A percentile compares a stretch with the other conserved stretches of the same genome.
These are phyloP conservation scores for Venustaconcha ellipsiformis DNA, from an alignment of 1,140 invertebrate species.

Conservation along the genomic window DNA sequence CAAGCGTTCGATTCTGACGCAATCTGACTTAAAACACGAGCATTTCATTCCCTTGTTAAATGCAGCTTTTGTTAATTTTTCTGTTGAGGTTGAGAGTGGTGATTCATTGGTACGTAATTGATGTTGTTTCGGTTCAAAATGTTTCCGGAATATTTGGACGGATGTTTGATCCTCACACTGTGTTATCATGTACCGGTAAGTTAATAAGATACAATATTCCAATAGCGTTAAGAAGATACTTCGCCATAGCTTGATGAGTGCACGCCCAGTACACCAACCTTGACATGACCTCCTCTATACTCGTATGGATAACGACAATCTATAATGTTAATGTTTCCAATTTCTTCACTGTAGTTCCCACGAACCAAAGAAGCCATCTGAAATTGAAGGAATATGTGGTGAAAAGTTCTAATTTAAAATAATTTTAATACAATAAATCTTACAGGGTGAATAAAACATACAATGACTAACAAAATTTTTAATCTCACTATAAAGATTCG, in stretches of 20 bases:
- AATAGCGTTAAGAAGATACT: background rate
- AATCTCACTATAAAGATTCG: too few relatives aligned
- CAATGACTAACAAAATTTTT: too few relatives aligned
- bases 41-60: too few relatives aligned
- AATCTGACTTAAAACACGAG: too few relatives aligned
- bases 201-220: background rate
- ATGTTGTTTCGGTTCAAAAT: too few relatives aligned
- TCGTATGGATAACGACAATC: conserved; percentile 14
- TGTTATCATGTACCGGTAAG: background rate
- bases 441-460: too few relatives aligned
- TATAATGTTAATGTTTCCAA: conserved; percentile 6
- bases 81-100: too few relatives aligned
- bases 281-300: conserved; percentile 3
- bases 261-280: background rate
- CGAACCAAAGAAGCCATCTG: conserved; percentile 44
- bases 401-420: too few relatives aligned
- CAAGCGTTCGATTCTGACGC: too few relatives aligned
- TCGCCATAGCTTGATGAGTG: background rate
- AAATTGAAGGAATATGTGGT: background rate
- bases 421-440: too few relatives aligned
- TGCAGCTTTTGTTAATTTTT: too few relatives aligned
- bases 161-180: background rate
- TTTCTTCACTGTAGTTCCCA: conserved; percentile 5
- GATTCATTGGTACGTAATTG: background rate
- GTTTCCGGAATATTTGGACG: background rate